A percentile compares a stretch with the other conserved stretches of the same genome.
Conservation (phyloP, 2,888 invertebrate species). For the Thera obeliscata region DNA sequence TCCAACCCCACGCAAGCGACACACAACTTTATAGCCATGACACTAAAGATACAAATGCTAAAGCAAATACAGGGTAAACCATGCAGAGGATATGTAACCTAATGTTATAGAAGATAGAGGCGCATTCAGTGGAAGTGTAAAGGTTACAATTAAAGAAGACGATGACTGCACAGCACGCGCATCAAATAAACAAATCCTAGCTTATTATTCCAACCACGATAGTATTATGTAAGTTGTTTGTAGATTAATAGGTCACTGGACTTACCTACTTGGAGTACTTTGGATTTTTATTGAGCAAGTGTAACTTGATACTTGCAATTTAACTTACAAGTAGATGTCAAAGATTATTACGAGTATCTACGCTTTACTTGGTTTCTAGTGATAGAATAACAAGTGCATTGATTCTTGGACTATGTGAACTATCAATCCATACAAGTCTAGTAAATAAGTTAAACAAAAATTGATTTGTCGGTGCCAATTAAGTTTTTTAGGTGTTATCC, state of each 20-base stretch:
- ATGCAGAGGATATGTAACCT: conserved; percentile 29
- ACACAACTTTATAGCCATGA: background rate
- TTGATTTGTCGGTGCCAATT: too few relatives aligned
- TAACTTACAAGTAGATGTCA: conserved; percentile 25
- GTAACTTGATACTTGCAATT: conserved; percentile 37
- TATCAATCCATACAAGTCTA: background rate
- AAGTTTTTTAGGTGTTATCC: too few relatives aligned
- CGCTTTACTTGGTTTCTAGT: conserved; percentile 28
- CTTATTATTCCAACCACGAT: conserved; percentile 59
- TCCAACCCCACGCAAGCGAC: background rate
- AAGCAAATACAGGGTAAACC: background rate
- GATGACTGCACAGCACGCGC: conserved; percentile 61
- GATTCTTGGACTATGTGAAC: background rate
- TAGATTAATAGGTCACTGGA: conserved; percentile 75
- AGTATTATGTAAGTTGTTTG: conserved; percentile 61
- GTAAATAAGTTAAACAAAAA: too few relatives aligned
- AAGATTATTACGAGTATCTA: conserved; percentile 27
- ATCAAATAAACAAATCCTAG: conserved; percentile 57
- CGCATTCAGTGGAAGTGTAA: conserved; percentile 20
- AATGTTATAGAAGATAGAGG: conserved; percentile 28
- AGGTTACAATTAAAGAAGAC: conserved; percentile 52
- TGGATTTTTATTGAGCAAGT: conserved; percentile 37
- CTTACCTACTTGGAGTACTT: conserved; percentile 22
- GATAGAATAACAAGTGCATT: background rate
- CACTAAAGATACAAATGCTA: background rate